Conservation (phyloP, 2,113 vertebrate species). For the Marmota flaviventris region DNA sequence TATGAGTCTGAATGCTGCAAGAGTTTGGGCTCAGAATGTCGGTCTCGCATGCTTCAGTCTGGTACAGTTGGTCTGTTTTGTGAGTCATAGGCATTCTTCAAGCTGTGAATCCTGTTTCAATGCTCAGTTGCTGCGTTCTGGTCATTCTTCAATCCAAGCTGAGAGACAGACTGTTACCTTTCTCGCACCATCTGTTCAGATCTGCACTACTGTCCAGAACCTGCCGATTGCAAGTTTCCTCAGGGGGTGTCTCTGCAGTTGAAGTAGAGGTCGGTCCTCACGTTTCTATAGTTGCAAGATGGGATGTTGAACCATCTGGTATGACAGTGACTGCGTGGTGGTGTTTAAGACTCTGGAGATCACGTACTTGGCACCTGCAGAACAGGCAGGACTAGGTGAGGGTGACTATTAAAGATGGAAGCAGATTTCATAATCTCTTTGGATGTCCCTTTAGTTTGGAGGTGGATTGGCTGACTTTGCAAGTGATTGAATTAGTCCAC, state of each 20-base stretch:
- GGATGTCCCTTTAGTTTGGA: background rate
- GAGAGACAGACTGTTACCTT: background rate
- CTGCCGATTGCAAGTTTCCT: background rate
- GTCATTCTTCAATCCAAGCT: background rate
- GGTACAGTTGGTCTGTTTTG: background rate
- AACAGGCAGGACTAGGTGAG: background rate
- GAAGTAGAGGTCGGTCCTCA: background rate
- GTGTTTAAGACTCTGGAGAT: background rate
- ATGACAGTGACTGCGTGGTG: background rate
- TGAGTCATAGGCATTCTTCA: background rate
- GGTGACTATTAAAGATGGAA: background rate
- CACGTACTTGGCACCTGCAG: background rate
- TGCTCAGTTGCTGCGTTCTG: background rate
- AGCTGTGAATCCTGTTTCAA: background rate
- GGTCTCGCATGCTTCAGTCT: background rate
- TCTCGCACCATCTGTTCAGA: background rate
- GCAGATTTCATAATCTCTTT: background rate
- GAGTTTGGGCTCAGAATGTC: background rate
- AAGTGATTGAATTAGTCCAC: background rate
- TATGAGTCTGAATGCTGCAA: background rate
- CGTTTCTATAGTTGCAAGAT: background rate
- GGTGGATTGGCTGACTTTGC: background rate
- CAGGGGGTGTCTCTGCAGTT: background rate
- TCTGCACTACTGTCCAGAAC: background rate
- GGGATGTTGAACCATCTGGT: background rate